Evolutionary conservation across 2,113 vertebrate genomes (phyloP), one percentile per base, ranked within the genome.

Genomic region (Vulpes vulpes): DNA sequence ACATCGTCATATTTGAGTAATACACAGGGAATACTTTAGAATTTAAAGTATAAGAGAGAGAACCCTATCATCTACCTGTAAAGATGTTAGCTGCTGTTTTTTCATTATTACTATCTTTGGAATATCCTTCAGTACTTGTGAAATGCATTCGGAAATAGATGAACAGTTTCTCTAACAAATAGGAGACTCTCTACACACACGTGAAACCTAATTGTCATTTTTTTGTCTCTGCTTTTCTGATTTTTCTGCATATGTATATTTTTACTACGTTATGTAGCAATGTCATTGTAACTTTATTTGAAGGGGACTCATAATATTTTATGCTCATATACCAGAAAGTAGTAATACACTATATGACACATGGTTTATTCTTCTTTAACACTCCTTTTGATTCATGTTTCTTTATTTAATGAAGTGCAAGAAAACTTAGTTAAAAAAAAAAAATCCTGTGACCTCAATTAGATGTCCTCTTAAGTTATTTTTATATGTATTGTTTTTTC

Each of bases 21-120:
- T 74, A 11, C 38, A 69, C 5, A 64, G 60, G 20, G 86, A 96
- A 84, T 43, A 38, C 59, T 53, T 38, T 78, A 60, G 93, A 35
- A 96, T 96, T 84, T 92, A 92, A 76, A 69, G 8, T 80, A 3
- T 60, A 79, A 27, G 17, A 57, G 74, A 30, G 67, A 84, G 98
- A 92, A 60, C 43, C 2, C 51, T 87, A 38, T 95, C 89, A 9
- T 94, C 60, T 96, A 10, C 5, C 93, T 0, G 0, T 23, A 14
- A 93, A 93, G 91, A 91, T 57, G 20, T 83, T 92, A 86, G n/a
- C 49, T 93, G 53, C 32, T 80, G 8, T 88, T 96, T 97, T 65
- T 65, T 32, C 80, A 89, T 96, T 71, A 10, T 92, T 30, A 43
- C 25, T 71, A 0, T 85, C 93, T 95, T 20, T 96, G 10, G 74